Evolutionary conservation across 2,888 invertebrate genomes (phyloP).

Genomic region (Plebejus melissa): DNA sequence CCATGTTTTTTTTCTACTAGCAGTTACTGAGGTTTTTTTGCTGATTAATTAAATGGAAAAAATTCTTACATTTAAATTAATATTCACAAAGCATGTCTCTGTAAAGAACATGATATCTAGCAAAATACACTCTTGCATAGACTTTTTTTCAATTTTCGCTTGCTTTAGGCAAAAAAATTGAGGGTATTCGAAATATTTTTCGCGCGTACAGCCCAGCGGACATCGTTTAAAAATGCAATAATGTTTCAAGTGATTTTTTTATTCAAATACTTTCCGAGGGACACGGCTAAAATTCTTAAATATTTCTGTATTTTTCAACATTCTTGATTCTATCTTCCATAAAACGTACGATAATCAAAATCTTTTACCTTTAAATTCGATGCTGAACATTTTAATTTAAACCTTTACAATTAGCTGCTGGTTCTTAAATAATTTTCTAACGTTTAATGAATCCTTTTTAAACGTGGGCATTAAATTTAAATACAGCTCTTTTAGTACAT

Average conservation of each 20-base stretch:
- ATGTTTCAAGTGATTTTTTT: constrained; percentile 23
- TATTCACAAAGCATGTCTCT: too few relatives aligned
- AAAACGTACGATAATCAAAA: neutral
- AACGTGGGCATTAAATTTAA: too few relatives aligned
- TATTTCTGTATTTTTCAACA: neutral
- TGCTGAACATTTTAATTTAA: neutral
- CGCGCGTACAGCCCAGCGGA: neutral
- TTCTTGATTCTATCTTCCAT: neutral
- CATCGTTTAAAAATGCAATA: constrained; percentile 14
- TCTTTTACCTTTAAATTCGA: neutral
- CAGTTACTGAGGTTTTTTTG: too few relatives aligned
- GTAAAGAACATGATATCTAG: too few relatives aligned
- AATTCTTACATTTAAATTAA: too few relatives aligned
- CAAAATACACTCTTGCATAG: neutral
- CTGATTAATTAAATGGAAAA: too few relatives aligned
- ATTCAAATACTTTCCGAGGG: neutral
- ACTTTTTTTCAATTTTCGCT: neutral
- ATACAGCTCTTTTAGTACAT: too few relatives aligned
- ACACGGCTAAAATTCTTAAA: constrained; percentile 4
- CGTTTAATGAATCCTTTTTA: neutral
- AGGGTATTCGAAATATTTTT: constrained; percentile 15
- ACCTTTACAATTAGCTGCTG: neutral
- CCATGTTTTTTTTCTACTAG: too few relatives aligned
- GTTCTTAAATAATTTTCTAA: neutral
- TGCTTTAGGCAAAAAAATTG: neutral